Base-by-base conservation (phyloP, 2,888 invertebrate genomes). In the Ophion ellenae region DNA sequence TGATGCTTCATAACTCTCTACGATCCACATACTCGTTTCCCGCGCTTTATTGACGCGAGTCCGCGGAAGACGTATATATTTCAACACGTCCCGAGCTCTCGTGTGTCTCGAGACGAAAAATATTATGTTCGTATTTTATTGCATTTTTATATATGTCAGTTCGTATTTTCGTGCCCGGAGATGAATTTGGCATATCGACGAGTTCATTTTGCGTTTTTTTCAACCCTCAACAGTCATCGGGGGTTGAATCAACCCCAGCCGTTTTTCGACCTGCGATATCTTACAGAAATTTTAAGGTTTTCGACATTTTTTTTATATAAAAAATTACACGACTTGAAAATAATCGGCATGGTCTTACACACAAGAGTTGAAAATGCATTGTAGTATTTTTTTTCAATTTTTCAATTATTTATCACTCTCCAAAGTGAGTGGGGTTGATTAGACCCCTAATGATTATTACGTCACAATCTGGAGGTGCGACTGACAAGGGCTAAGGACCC, bases 51-150 rank as follows among this genome's bases (percentile, higher is more conserved):
- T 20, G 40, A 45, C 17, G 66, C 40, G 36, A 64, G 14, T 28
- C 28, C 28, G 14, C 6, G 28, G 11, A 14, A 14, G 17, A 17
- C 17, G 24, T 71, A 36, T 36, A 59, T n/a, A 36, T 20, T 71
- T 73, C 7, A 10, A 36, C 36, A 59, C n/a, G 20, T 36, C 36
- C 6, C 66, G 20, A 57, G 70, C 17, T 57, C 32, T 66, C 64
- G 47, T 1, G 4, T 53, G 40, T 40, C 61, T n/a, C 61, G 40
- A 45, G 11, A n/a, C 59, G 4, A 53, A 1, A 14, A 17, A 73
- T 64, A 32, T 24, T 64, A 59, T 40, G 47, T 47, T 66, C 53
- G 20, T 14, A 77, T 24, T 69, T 57, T 67, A 66, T 66, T 59
- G 14, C 36, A 57, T 40, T 59, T 66, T 28, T 32, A 53, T 66